These are phyloP conservation scores for Ceuthmochares aereus DNA, from an alignment of 2,113 vertebrate species.

Conservation along the genomic window DNA sequence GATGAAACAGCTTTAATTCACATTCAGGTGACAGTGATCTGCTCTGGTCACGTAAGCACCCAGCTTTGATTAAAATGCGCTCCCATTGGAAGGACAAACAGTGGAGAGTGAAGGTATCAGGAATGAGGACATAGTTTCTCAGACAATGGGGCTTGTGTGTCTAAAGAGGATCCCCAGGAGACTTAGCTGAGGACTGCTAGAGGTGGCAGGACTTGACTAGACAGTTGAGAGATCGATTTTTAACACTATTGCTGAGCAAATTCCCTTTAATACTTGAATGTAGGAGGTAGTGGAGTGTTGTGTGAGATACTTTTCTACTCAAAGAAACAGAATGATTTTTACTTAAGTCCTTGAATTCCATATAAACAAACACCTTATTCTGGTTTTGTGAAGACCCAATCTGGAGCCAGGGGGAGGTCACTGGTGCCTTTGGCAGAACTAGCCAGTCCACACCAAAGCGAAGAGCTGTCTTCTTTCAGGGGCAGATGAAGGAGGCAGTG, in stretches of 20 bases:
- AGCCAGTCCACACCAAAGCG: fast-evolving
- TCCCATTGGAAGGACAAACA: background rate
- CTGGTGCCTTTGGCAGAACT: background rate
- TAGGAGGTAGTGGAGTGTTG: background rate
- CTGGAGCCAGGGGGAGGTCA: background rate
- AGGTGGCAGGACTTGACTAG: background rate
- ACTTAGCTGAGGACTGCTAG: fast-evolving
- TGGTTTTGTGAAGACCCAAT: background rate
- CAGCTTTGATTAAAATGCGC: background rate
- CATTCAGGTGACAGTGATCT: background rate
- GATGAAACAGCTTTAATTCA: background rate
- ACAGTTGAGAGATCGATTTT: background rate
- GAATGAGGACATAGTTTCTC: background rate
- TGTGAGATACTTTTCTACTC: background rate
- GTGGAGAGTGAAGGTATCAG: background rate
- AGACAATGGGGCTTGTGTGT: background rate
- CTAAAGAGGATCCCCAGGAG: background rate
- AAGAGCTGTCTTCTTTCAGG: fast-evolving
- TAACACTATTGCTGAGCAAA: background rate
- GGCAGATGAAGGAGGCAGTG: too few species aligned
- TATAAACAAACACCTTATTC: background rate
- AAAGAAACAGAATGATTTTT: background rate
- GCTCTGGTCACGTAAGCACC: fast-evolving
- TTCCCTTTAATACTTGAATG: fast-evolving
- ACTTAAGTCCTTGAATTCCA: background rate